Base-by-base conservation (phyloP, 2,888 invertebrate genomes). In the Pollenia griseotomentosa region DNA sequence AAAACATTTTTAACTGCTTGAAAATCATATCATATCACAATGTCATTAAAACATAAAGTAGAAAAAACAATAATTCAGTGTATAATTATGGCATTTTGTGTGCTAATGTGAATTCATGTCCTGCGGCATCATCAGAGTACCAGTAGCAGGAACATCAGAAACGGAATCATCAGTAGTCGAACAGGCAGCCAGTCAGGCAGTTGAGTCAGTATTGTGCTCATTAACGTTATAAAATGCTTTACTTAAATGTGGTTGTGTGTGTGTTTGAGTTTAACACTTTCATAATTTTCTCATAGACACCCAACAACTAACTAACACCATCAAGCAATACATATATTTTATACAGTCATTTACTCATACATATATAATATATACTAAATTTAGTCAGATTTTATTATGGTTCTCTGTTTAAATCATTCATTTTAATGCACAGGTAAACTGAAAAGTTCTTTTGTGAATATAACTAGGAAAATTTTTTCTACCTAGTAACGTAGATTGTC, bases 21-120 rank as follows among this genome's bases (percentile, higher is more conserved):
- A 82, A 84, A 71, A 82, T 87, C 84, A 82, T 84, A 73, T 86
- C 66, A 80, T 80, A 84, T 84, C 87, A 81, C 84, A 87, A 65
- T 87, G 87, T 82, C 87, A 87, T 84, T 81, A 83, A 87, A 77
- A 83, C 65, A 65, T 77, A 42, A 71, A 71, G 71, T 12, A 74
- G 61, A 42, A 33, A 81, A 5, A 57, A 65, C n/a, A 82, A 81
- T 57, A 77, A 70, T n/a, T 70, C 84, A 90, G 90, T 90, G 90
- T 89, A 89, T 91, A 91, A 91, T 91, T 91, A 91, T 90, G 89
- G 92, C 91, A 90, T 91, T 87, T 90, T 91, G 90, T 91, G 90
- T 90, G 91, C 90, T 91, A 91, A 91, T 91, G 91, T 91, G 91
- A 91, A 91, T 91, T 89, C 90, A 89, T 90, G 89, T 90, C 91